phyloP scores from a whole-genome alignment of 2,888 invertebrate species.

The Epinotia brunnichana region DNA sequence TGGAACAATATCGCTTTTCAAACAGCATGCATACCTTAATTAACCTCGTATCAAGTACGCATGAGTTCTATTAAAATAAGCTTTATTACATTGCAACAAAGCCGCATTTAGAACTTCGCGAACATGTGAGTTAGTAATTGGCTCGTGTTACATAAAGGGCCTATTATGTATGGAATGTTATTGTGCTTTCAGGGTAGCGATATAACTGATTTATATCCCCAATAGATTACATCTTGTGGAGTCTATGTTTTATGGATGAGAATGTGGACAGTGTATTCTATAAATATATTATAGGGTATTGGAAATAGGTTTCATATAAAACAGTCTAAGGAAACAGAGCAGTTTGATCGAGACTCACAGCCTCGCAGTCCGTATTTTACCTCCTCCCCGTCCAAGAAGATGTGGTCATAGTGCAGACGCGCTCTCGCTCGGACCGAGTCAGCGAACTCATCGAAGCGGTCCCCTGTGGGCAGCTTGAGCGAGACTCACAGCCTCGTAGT shows the following conservation, averaged over 20 bases:
- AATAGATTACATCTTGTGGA: constrained; percentile 19
- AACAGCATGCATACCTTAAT: background rate
- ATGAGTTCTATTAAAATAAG: background rate
- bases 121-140: background rate
- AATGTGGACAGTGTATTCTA: constrained; percentile 11
- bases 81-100: background rate
- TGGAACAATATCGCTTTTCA: constrained; percentile 28
- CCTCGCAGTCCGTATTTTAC: constrained; percentile 87
- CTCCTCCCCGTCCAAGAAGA: constrained; percentile 90
- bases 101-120: background rate
- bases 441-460: constrained; percentile 90
- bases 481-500: no score
- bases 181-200: constrained; percentile 10
- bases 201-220: constrained; percentile 31
- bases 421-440: constrained; percentile 89
- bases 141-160: background rate
- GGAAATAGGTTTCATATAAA: background rate
- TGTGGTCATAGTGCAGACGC: constrained; percentile 89
- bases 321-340: constrained; percentile 68
- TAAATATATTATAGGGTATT: constrained; percentile 6
- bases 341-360: constrained; percentile 90
- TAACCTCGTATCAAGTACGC: background rate
- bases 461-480: constrained; percentile 90
- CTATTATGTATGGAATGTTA: constrained; percentile 30
- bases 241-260: constrained; percentile 25